These are phyloP conservation scores for Creontiades dilutus DNA, from an alignment of 2,888 invertebrate genomes.

Conservation along the genomic window DNA sequence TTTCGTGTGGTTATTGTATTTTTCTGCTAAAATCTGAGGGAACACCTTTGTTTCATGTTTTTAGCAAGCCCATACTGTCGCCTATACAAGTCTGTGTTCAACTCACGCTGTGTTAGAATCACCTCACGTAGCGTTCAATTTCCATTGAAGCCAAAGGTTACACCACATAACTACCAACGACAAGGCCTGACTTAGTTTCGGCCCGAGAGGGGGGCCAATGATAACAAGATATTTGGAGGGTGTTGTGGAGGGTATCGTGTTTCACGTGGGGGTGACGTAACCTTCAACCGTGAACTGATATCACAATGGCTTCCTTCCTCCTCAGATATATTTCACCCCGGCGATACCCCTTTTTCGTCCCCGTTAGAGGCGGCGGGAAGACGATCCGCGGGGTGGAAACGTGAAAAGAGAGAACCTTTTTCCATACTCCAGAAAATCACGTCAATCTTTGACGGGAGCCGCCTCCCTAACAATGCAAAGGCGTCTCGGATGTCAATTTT, in stretches of 20 bases:
- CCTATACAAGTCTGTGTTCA: no score
- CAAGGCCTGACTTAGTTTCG: background rate
- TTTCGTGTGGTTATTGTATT: no score
- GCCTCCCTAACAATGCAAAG: background rate
- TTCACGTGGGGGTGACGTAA: constrained; percentile 55
- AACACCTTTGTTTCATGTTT: no score
- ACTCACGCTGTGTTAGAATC: background rate
- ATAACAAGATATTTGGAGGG: constrained; percentile 47
- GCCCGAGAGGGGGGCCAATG: constrained; percentile 8
- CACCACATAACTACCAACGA: constrained; percentile 3
- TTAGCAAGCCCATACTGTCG: no score
- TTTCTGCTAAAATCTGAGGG: no score
- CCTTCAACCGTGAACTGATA: constrained; percentile 67
- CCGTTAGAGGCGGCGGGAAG: background rate
- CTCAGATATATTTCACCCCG: constrained; percentile 61
- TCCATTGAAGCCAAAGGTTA: background rate
- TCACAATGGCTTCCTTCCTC: constrained; percentile 68
- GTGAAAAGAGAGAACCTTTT: background rate
- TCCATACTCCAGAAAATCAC: background rate
- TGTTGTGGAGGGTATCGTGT: constrained; percentile 44
- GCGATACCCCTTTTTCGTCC: constrained; percentile 12
- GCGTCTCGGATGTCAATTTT: constrained; percentile 12
- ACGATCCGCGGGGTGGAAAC: background rate
- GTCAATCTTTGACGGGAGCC: constrained; percentile 3
- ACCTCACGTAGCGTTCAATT: background rate